Evolutionary conservation across 2,797 vertebrate species (phyloP), one percentile per base, ranked within the genome.

Genomic region (Mormyrus proboscirostris): DNA sequence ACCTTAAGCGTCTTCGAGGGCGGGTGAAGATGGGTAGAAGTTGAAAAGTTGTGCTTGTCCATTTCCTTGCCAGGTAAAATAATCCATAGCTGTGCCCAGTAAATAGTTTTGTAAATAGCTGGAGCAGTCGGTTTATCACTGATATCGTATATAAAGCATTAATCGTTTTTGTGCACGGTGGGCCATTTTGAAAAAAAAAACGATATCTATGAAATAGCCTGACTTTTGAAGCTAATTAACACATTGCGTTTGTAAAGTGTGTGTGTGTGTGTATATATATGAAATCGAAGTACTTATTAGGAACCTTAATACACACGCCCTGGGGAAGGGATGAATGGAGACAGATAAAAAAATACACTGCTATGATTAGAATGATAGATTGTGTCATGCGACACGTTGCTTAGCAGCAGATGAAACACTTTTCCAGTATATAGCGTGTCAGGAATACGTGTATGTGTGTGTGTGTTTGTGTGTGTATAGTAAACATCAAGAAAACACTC

Each of bases 1-100:
- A 84, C 88, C 55, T 84, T 57, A 85, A 89, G 53, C 6, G 14
- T 89, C 49, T 49, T 73, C 7, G 19, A 73, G 83, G 49, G 22
- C 14, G 53, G 85, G 16, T 84, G 57, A 3, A 53, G 84, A 53
- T 65, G 83, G 44, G 55, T 65, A 22, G 25, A 89, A 65, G 41
- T 19, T 69, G 41, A 88, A 44, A 65, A 33, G 19, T 55, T 41
- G 55, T 84, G 76, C 53, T 59, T 62, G 76, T 16, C 19, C 53
- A 49, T 29, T 44, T 50, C 88, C 55, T 84, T 89, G 51, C 22
- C 12, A 84, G 41, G 29, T 57, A 25, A 50, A 62, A 59, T 87
- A 87, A 55, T 57, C 50, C 12, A 38, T 38, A 55, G 22, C 4
- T 12, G 50, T 87, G 84, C 25, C 12, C 10, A 22, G 44, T 49